phyloP scores from a whole-genome alignment of 1,140 invertebrate species.

The Andricus grossulariae region DNA sequence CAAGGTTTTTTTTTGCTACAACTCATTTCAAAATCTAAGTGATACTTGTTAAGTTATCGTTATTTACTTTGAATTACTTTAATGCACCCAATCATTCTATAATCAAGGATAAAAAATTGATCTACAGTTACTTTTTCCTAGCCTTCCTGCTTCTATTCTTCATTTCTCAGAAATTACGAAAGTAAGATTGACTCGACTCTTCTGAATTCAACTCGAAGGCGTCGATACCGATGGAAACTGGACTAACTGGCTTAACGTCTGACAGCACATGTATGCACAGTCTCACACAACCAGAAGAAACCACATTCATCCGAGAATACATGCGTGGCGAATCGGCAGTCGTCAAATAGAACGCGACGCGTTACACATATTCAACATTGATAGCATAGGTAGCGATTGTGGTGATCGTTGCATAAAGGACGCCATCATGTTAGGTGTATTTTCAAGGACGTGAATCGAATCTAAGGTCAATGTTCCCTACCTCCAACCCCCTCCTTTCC shows the following conservation, averaged over 20 bases:
- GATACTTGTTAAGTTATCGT: not conserved
- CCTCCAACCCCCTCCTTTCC: conserved; percentile 32
- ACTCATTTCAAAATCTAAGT: not conserved
- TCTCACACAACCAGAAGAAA: not conserved
- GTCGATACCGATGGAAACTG: conserved; percentile 56
- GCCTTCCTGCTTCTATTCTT: not conserved
- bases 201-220: conserved; percentile 21
- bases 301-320: conserved; percentile 50
- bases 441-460: conserved; percentile 72
- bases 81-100: not conserved
- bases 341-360: conserved; percentile 61
- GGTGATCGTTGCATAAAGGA: conserved; percentile 70
- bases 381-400: conserved; percentile 54
- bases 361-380: conserved; percentile 6
- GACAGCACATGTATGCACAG: not conserved
- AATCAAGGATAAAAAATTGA: not conserved
- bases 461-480: conserved; percentile 69
- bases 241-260: conserved; percentile 63
- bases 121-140: conserved; percentile 4
- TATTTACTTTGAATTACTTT: not conserved
- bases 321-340: conserved; percentile 59
- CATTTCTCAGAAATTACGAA: conserved; percentile 16
- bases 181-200: not conserved
- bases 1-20: no score
- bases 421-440: conserved; percentile 67